Percentiles rank a stretch among this genome's conserved stretches.
These are phyloP conservation scores for Cladorhizidae sp. DNA, from an alignment of 37 sponge, comb jelly and placozoan species.

Conservation along the genomic window DNA sequence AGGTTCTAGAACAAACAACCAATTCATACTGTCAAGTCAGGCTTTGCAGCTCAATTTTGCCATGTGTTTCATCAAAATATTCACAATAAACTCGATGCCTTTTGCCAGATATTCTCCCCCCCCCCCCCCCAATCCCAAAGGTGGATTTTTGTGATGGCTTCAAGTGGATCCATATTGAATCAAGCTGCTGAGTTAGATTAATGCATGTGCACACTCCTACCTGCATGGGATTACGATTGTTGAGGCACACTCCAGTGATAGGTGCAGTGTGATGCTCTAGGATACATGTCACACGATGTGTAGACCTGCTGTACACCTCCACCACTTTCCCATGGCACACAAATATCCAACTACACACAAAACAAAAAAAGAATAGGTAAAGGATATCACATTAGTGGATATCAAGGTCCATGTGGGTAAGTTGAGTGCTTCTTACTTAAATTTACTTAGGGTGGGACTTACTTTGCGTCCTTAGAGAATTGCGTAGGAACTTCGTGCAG, in stretches of 20 bases:
- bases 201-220: no score
- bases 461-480: slow-evolving; percentile 66
- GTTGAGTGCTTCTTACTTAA: not conserved
- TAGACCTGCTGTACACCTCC: slow-evolving; percentile 50
- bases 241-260: slow-evolving; percentile 48
- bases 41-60: no score
- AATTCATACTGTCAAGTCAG: no score
- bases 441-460: not conserved
- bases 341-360: slow-evolving; percentile 53
- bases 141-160: no score
- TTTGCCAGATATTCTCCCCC: no score
- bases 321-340: slow-evolving; percentile 46
- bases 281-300: slow-evolving; percentile 39
- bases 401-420: not conserved
- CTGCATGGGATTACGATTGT: slow-evolving; percentile 51
- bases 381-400: not conserved
- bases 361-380: not conserved
- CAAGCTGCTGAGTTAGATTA: no score
- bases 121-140: no score
- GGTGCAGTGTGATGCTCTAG: slow-evolving; percentile 35
- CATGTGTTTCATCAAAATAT: no score
- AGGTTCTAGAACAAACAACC: no score
- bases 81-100: no score
- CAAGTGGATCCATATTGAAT: no score
- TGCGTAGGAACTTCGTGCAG: not conserved